A percentile compares a stretch with the other conserved stretches of the same genome.
These are phyloP conservation scores for Gadus chalcogrammus DNA, from an alignment of 2,113 vertebrate species.

Conservation along the genomic window DNA sequence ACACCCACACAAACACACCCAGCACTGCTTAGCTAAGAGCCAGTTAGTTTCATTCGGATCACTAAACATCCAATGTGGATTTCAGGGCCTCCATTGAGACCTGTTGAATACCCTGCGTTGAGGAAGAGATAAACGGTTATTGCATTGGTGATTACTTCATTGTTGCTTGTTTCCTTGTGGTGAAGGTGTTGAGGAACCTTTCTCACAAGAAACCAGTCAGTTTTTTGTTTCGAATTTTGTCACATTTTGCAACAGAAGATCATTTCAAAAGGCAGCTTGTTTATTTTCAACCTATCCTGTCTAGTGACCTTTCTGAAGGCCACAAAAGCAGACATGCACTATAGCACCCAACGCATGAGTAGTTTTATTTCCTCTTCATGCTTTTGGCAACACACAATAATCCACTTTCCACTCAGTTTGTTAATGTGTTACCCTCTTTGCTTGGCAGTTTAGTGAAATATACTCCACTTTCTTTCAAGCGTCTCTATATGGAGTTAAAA, in stretches of 20 bases:
- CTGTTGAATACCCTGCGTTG: neutral
- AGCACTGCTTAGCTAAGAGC: neutral
- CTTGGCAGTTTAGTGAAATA: too few species aligned
- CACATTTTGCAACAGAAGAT: neutral
- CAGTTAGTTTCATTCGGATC: neutral
- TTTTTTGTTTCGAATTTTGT: neutral
- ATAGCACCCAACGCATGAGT: too few species aligned
- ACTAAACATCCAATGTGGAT: neutral
- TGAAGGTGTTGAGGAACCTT: neutral
- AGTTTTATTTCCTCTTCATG: too few species aligned
- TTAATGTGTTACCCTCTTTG: too few species aligned
- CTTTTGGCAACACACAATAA: too few species aligned
- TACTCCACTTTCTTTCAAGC: too few species aligned
- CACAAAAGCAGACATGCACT: too few species aligned
- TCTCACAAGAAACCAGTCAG: neutral
- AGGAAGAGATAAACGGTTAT: slow-evolving; percentile 4
- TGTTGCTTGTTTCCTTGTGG: neutral
- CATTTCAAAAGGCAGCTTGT: neutral
- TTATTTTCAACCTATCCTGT: too few species aligned
- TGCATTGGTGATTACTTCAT: slow-evolving; percentile 18
- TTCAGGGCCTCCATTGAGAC: neutral
- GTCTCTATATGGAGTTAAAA: too few species aligned
- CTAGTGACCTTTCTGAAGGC: too few species aligned
- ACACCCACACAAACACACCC: neutral
- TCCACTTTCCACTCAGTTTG: too few species aligned